Conservation (phyloP, 2,797 vertebrate genomes). For the Mionectes olivaceus region DNA sequence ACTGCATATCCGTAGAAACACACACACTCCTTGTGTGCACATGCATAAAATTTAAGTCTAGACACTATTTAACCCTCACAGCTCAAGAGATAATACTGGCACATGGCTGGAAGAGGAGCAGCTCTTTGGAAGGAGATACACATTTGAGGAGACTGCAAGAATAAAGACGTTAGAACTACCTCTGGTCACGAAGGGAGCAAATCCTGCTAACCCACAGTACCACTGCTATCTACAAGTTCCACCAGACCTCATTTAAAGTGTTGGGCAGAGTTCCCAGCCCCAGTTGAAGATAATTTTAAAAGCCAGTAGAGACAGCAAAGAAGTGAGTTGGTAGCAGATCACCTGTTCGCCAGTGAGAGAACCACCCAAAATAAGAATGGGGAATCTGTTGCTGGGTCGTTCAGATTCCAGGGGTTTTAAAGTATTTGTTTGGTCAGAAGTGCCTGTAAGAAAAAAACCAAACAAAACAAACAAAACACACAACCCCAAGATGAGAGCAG, state of each 20-base stretch:
- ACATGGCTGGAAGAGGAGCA: background rate
- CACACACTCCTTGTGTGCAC: background rate
- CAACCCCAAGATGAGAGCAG: background rate
- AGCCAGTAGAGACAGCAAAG: background rate
- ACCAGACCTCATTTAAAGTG: background rate
- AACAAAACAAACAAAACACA: background rate
- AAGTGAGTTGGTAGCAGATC: background rate
- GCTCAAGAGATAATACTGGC: background rate
- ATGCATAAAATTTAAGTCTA: background rate
- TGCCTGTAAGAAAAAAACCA: background rate
- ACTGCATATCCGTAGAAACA: background rate
- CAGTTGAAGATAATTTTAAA: background rate
- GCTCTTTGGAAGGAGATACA: background rate
- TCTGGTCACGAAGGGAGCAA: background rate
- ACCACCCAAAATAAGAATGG: background rate
- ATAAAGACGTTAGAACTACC: fast-evolving
- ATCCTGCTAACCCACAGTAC: background rate
- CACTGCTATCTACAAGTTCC: background rate
- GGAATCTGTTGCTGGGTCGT: background rate
- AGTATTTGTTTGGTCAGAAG: background rate
- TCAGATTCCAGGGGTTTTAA: background rate
- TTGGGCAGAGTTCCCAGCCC: background rate
- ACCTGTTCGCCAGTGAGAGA: background rate
- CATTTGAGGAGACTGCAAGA: fast-evolving
- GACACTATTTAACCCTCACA: background rate